Evolutionary conservation across 1,140 invertebrate genomes (phyloP).

Genomic region (Eriocheir sinensis): DNA sequence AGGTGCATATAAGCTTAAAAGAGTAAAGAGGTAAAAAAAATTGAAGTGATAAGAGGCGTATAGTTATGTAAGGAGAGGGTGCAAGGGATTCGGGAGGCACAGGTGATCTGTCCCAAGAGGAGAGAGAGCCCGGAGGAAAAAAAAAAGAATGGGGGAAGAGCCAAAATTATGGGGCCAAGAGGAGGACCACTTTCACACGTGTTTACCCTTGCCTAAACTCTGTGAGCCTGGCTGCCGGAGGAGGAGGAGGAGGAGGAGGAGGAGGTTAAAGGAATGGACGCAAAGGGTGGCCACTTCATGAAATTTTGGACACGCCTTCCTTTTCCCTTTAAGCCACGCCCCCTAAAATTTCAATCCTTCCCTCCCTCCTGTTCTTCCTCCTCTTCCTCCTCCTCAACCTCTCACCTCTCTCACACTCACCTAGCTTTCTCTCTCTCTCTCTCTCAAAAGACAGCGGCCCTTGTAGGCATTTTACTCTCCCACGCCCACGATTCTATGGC

Average conservation of each 20-base stretch:
- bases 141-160: background rate
- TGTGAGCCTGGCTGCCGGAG: background rate
- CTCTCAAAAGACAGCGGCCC: background rate
- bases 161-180: background rate
- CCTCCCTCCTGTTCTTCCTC: background rate
- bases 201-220: background rate
- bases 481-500: background rate
- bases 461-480: background rate
- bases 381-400: background rate
- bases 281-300: background rate
- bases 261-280: background rate
- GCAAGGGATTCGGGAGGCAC: no score
- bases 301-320: background rate
- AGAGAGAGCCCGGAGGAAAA: background rate
- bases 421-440: no score
- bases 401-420: no score
- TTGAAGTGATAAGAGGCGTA: no score
- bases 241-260: background rate
- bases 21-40: no score
- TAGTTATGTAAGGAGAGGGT: no score
- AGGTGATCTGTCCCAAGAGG: no score
- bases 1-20: no score
- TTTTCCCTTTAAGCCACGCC: conserved; percentile 17
- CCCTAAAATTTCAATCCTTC: conserved; percentile 30
- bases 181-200: background rate